phyloP scores from a whole-genome alignment of 2,797 vertebrate genomes.

The Brachymystax lenok region DNA sequence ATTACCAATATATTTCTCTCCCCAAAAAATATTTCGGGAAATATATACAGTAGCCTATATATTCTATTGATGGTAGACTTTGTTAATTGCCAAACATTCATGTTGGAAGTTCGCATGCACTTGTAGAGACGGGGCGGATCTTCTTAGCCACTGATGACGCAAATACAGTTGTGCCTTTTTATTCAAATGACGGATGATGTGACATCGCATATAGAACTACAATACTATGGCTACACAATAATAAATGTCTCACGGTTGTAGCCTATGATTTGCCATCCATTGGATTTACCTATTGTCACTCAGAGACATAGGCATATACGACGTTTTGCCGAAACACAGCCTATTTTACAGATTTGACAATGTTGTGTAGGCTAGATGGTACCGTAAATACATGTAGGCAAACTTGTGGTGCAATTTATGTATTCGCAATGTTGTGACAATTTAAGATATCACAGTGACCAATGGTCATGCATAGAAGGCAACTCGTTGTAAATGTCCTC shows the following conservation, averaged over 20 bases:
- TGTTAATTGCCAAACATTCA: background rate
- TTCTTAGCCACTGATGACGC: background rate
- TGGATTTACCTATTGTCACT: background rate
- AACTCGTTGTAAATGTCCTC: background rate
- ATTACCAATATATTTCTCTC: too few species aligned
- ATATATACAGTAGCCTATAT: too few species aligned
- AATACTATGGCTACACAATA: background rate
- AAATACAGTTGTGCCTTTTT: background rate
- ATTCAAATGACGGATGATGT: background rate
- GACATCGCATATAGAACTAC: background rate
- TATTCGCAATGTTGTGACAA: background rate
- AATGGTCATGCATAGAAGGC: background rate
- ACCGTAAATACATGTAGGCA: too few species aligned
- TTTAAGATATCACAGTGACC: background rate
- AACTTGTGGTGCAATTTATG: background rate
- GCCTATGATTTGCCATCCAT: background rate
- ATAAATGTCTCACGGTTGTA: background rate
- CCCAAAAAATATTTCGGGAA: background rate
- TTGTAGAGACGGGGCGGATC: background rate
- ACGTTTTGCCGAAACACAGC: background rate
- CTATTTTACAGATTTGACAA: background rate
- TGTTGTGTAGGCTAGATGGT: background rate
- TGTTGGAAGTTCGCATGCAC: background rate
- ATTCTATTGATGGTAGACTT: too few species aligned
- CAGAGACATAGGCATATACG: background rate